Conservation (phyloP, 2,113 vertebrate genomes). For the Rana temporaria region DNA sequence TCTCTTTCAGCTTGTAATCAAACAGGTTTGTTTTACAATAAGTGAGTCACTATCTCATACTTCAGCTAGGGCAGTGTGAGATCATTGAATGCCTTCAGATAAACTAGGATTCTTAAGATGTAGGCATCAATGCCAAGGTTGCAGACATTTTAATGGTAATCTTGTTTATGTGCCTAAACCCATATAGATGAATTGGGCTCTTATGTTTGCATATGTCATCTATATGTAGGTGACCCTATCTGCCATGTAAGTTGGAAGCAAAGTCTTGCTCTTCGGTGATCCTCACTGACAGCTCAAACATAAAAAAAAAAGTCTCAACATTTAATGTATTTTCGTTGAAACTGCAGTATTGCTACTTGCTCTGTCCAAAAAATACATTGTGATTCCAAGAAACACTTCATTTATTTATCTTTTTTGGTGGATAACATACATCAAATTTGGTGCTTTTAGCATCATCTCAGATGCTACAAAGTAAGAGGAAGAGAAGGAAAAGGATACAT, state of each 20-base stretch:
- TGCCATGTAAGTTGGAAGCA: not conserved
- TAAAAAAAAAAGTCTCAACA: conserved; percentile 29
- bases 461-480: conserved; percentile 24
- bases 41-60: too few species aligned
- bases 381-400: conserved; percentile 52
- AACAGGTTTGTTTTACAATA: too few species aligned
- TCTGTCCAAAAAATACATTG: conserved; percentile 51
- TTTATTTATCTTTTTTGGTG: conserved; percentile 42
- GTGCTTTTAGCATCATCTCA: conserved; percentile 21
- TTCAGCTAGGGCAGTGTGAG: too few species aligned
- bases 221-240: not conserved
- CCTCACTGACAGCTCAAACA: conserved; percentile 36
- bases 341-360: conserved; percentile 36
- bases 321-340: conserved; percentile 50
- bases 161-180: too few species aligned
- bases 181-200: too few species aligned
- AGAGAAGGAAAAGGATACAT: conserved; percentile 15
- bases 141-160: too few species aligned
- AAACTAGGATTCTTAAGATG: too few species aligned
- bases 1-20: too few species aligned
- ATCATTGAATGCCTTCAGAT: too few species aligned
- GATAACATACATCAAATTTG: conserved; percentile 48
- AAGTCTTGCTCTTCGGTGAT: conserved; percentile 20
- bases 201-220: not conserved
- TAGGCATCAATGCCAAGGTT: too few species aligned